Base-by-base conservation (phyloP, 2,113 vertebrate genomes). In the Gallinago undulata region DNA sequence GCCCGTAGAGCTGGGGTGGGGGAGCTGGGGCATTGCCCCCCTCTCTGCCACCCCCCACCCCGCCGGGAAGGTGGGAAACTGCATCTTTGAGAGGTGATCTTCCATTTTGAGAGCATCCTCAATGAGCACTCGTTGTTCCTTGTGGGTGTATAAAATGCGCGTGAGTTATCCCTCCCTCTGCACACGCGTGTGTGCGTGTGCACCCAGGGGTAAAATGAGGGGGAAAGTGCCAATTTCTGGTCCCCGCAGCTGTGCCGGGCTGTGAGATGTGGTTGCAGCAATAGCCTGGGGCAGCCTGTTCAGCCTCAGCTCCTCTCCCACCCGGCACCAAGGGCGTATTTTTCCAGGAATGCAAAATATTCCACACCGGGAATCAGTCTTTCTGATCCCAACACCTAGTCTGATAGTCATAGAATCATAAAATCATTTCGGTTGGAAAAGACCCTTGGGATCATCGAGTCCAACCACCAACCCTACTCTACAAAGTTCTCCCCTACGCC, bases 171-270 rank as follows among this genome's bases (percentile, higher is more conserved):
- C 55, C 53, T 53, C 15, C 37, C 8, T 13, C 15, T 18, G 53
- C 2, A 21, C 37, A 3, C 25, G 1, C 3, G 18, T 7, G 23
- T 6, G 37, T 45, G 45, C 3, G 48, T 3, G 0, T 2, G 28
- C 13, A 17, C 22, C 9, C 30, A 1, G 0, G 9, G 1, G 3
- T 6, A 9, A 17, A 19, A 22, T 13, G 30, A 41, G 24, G 59
- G 74, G 12, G 27, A n/a, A 45, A 16, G 31, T 39, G 30, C 31
- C 23, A 1, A 10, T 53, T 41, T 11, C 62, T 41, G 45, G 39
- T 2, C 35, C 30, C 2, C 2, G 14, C 72, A 15, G 43, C 19
- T 2, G 0, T 48, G 7, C n/a, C 25, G 12, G 60, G 37, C 64
- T 16, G 0, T 25, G 41, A 23, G 50, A 7, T 12, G 47, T 4